Evolutionary conservation across 2,797 vertebrate species (phyloP), one percentile per base, ranked within the genome.

Genomic region (Capromys pilorides): DNA sequence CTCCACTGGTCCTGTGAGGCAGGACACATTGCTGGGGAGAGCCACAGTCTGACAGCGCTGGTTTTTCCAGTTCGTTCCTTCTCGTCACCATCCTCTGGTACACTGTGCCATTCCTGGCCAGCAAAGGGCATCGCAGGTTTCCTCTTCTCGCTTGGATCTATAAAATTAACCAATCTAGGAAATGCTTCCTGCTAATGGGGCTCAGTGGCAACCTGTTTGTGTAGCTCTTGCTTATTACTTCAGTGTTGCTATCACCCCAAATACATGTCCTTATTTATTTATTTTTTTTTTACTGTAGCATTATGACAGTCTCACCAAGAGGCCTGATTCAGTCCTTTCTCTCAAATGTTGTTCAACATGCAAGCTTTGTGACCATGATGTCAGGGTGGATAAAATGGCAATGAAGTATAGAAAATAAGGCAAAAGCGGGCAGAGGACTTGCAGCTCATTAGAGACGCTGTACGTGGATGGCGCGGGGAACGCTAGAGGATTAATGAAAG

Each of bases 91-190:
- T 96, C 73, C 78, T 69, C 0, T 41, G 64, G 66, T 64, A 36
- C 86, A 21, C 64, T 49, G 4, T 51, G 64, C 84, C 86, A 24
- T 71, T 61, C 31, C 73, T 54, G 84, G 57, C 61, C 88, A 82
- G 49, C 26, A 64, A 75, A 41, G 8, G 59, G 84, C 67, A 62
- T 54, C 75, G 92, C n/a, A 18, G 7, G 24, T 81, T 93, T 90
- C 64, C 86, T 84, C 21, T 67, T 12, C 45, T 95, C 36, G 81
- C 84, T 75, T 18, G 51, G 64, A 64, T 79, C 49, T 80, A 64
- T 87, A 41, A 95, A 64, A 64, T 78, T 28, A 93, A 86, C 83
- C 64, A 61, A 57, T 45, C 81, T 78, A 49, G 33, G 54, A 88
- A 67, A 13, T 51, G 12, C 69, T 83, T 93, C 28, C 54, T 2